phyloP scores from a whole-genome alignment of 2,888 invertebrate species.

The Prosapia bicincta region DNA sequence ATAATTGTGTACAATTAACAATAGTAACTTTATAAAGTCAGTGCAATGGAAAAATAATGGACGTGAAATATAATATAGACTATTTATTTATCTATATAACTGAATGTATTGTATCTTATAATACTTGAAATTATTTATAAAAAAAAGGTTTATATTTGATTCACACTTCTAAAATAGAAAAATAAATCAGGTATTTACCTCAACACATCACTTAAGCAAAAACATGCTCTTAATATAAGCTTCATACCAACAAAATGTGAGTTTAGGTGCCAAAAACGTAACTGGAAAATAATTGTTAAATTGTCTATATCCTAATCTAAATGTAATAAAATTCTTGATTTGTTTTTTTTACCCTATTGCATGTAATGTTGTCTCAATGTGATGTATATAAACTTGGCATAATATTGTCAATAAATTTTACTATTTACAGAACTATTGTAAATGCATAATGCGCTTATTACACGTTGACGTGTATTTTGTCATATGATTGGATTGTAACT shows the following conservation, averaged over 20 bases:
- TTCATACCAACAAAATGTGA: background rate
- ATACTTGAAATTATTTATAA: no score
- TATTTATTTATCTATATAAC: no score
- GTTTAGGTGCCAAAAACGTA: background rate
- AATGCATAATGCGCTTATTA: constrained; percentile 26
- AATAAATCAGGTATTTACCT: no score
- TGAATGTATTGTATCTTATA: no score
- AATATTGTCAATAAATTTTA: background rate
- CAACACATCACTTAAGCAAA: no score
- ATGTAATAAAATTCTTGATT: background rate
- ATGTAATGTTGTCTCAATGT: background rate
- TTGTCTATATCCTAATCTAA: background rate
- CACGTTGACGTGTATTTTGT: constrained; percentile 12
- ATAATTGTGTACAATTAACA: no score
- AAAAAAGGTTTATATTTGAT: no score
- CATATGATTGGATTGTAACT: constrained; percentile 21
- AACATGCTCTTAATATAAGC: background rate
- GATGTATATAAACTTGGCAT: background rate
- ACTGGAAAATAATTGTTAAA: background rate
- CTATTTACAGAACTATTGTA: background rate
- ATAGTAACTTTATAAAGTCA: no score
- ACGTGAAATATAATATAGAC: no score
- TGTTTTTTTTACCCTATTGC: background rate
- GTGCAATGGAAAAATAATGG: no score
- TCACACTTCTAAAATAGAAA: no score